phyloP scores from a whole-genome alignment of 2,888 invertebrate species.

The Hylaea fasciaria region DNA sequence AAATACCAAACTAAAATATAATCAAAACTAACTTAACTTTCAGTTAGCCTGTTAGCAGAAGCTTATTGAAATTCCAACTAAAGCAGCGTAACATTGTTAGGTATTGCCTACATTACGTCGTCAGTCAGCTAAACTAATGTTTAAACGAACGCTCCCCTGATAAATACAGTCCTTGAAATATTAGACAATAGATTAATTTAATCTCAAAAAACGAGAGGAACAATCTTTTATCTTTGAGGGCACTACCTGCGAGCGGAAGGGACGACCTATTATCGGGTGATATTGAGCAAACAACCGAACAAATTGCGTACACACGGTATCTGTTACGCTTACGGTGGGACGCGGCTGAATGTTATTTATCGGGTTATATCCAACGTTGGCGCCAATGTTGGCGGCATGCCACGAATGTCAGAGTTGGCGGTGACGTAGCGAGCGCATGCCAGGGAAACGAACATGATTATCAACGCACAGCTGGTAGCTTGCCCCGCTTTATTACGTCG shows the following conservation, averaged over 20 bases:
- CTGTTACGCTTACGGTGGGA: conserved; percentile 22
- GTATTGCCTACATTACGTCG: too few relatives aligned
- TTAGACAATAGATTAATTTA: conserved; percentile 35
- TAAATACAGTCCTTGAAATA: conserved; percentile 30
- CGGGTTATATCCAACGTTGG: conserved; percentile 43
- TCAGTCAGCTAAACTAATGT: conserved; percentile 11
- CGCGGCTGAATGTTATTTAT: conserved; percentile 20
- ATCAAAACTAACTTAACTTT: not conserved
- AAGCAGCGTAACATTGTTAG: conserved; percentile 4
- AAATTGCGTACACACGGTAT: conserved; percentile 40
- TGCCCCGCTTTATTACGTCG: conserved; percentile 44
- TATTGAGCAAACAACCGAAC: conserved; percentile 44
- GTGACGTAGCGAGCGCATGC: conserved; percentile 63
- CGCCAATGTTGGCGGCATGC: conserved; percentile 45
- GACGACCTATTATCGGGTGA: conserved; percentile 49
- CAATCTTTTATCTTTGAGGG: conserved; percentile 35
- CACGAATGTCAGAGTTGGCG: conserved; percentile 47
- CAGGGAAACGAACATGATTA: conserved; percentile 75
- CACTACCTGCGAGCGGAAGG: conserved; percentile 52
- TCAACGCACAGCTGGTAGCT: conserved; percentile 73
- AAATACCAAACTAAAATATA: too few relatives aligned
- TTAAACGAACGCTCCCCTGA: conserved; percentile 11
- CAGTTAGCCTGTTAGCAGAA: not conserved
- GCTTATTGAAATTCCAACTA: conserved; percentile 14
- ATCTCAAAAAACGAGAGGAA: conserved; percentile 31